phyloP scores from a whole-genome alignment of 2,797 vertebrate genomes.

The Gymnothorax reevesii region DNA sequence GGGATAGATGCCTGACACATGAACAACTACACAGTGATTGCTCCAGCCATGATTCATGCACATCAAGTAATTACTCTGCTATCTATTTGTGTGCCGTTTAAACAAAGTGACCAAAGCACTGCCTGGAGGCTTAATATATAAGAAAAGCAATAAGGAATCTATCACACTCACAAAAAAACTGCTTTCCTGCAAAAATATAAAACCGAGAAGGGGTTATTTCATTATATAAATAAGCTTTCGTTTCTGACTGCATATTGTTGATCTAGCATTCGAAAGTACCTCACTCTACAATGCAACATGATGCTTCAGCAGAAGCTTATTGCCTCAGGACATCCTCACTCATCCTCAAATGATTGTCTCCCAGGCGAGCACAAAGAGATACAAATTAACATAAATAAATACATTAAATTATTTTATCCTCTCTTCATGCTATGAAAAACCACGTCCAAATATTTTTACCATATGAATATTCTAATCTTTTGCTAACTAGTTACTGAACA shows the following conservation, averaged over 20 bases:
- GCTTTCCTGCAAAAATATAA: slow-evolving; percentile 46
- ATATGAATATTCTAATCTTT: neutral
- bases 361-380: too few relatives aligned
- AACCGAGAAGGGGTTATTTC: slow-evolving; percentile 45
- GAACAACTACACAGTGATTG: slow-evolving; percentile 32
- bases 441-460: neutral
- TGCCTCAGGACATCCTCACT: neutral
- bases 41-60: slow-evolving; percentile 54
- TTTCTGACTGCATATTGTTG: slow-evolving; percentile 49
- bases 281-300: neutral
- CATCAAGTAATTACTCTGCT: slow-evolving; percentile 58
- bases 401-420: neutral
- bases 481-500: neutral
- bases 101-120: slow-evolving; percentile 70
- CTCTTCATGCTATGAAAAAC: neutral
- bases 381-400: too few relatives aligned
- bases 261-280: slow-evolving; percentile 30
- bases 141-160: slow-evolving; percentile 61
- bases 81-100: slow-evolving; percentile 65
- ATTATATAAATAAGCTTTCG: slow-evolving; percentile 45
- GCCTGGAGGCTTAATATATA: slow-evolving; percentile 61
- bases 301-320: neutral
- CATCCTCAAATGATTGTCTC: too few relatives aligned
- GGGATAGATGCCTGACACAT: slow-evolving; percentile 36
- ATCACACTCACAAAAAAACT: slow-evolving; percentile 56